These are phyloP conservation scores for Ephydatia muelleri DNA, from an alignment of 37 sponge, comb jelly and placozoan species.

Conservation along the genomic window DNA sequence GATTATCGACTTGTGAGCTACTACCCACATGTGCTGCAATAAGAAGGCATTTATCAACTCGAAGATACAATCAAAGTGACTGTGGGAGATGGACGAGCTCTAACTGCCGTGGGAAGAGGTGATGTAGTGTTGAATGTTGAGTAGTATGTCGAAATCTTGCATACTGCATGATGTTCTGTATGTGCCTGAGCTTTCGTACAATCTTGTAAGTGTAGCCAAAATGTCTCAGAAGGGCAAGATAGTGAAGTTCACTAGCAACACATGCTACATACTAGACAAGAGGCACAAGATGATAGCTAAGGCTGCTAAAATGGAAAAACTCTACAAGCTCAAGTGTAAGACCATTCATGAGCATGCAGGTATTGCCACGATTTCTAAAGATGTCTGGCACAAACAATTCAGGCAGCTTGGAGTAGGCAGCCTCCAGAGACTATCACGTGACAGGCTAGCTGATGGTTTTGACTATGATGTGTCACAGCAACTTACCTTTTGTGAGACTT, in stretches of 20 bases:
- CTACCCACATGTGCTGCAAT: constrained; percentile 40
- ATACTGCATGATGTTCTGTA: constrained; percentile 43
- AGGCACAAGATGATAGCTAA: constrained; percentile 26
- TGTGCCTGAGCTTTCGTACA: constrained; percentile 49
- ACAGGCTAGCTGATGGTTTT: constrained; percentile 47
- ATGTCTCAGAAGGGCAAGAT: constrained; percentile 35
- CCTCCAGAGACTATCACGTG: constrained; percentile 42
- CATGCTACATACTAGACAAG: constrained; percentile 32
- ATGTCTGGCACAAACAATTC: constrained; percentile 60
- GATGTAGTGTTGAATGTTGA: constrained; percentile 16
- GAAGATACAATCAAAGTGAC: constrained; percentile 27
- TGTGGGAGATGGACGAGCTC: constrained; percentile 49
- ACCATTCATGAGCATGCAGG: not conserved
- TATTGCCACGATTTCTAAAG: constrained; percentile 17
- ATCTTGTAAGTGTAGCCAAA: constrained; percentile 56
- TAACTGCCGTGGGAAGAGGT: constrained; percentile 19
- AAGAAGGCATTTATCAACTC: constrained; percentile 14
- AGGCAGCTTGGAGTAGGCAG: constrained; percentile 42
- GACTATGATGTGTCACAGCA: constrained; percentile 36
- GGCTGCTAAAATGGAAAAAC: constrained; percentile 44
- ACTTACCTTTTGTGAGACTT: constrained; percentile 62
- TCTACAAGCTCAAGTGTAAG: constrained; percentile 34
- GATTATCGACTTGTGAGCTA: constrained; percentile 39
- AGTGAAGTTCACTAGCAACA: constrained; percentile 26
- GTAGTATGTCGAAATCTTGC: constrained; percentile 39